Base-by-base conservation (phyloP, 2,888 invertebrate genomes). In the Spilosoma lubricipeda region DNA sequence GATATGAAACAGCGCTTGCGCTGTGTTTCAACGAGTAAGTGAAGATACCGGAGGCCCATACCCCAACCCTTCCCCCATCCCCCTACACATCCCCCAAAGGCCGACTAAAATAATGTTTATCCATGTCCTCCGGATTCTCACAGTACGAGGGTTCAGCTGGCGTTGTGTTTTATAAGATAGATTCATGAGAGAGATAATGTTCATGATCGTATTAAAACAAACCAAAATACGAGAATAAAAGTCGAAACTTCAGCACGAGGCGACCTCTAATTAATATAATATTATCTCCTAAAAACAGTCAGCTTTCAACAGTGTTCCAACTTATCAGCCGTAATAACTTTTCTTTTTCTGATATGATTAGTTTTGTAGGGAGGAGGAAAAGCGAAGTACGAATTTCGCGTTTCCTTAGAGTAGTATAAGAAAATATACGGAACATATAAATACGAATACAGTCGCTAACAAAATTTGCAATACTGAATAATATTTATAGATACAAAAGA, bases 261-360 rank as follows among this genome's bases (percentile, higher is more conserved):
- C 11, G 9, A 56, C 5, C 52, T n/a, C 52, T 56, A 56, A n/a
- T 56, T 56, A 56, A 56, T 56, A n/a, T n/a, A n/a, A 56, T 30
- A 63, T 30, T 8, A 30, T 30, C 18, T 27, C 27, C 63, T 63
- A 18, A 63, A 30, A 63, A 30, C 30, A 30, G 59, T 5, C 27
- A 59, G 30, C 63, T 63, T 13, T 63, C 30, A 63, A 3, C 63
- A 30, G 63, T 30, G 30, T 63, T 63, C 18, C 13, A 59, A 27
- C 30, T 30, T 30, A 63, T 63, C 18, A 63, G 2, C 63, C 2
- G 30, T 30, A 63, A 63, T 30, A 27, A 63, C 5, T 63, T 30
- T 63, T 63, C 59, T 59, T 59, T 59, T 59, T 27, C 59, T 27
- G 13, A 59, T 59, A 59, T 59, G 59, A 59, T 59, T 59, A 59